Percentiles rank a stretch among this genome's conserved stretches.
Evolutionary conservation across 2,797 vertebrate species (phyloP).

Genomic region (Mus minutoides): DNA sequence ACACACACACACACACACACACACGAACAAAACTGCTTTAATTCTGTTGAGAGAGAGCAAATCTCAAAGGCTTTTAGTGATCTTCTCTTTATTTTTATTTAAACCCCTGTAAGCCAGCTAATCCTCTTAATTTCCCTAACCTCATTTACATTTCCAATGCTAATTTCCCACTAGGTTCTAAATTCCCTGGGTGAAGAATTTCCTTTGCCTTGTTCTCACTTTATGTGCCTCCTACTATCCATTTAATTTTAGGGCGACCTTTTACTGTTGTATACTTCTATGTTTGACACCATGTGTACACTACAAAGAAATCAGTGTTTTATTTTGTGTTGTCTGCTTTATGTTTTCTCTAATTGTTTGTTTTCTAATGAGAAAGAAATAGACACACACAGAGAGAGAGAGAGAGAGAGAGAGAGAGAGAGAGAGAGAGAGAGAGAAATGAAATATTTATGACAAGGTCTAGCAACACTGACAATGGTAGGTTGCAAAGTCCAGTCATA

Average conservation of each 20-base stretch:
- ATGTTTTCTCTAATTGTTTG: neutral
- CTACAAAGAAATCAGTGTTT: slow-evolving; percentile 13
- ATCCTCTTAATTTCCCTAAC: slow-evolving; percentile 78
- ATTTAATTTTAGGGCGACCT: slow-evolving; percentile 61
- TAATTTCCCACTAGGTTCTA: slow-evolving; percentile 81
- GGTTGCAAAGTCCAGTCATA: neutral
- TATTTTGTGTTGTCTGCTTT: neutral
- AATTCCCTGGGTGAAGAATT: slow-evolving; percentile 66
- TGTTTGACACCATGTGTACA: slow-evolving; percentile 1
- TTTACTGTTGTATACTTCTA: neutral
- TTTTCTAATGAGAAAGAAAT: slow-evolving; percentile 29
- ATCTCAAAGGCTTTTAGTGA: slow-evolving; percentile 68
- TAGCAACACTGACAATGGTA: neutral
- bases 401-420: neutral
- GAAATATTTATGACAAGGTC: neutral
- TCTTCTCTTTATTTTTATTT: slow-evolving; percentile 81
- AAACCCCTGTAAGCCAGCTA: slow-evolving; percentile 80
- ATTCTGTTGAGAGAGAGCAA: slow-evolving; percentile 7
- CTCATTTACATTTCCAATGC: slow-evolving; percentile 77
- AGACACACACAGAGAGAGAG: neutral
- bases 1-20: neutral
- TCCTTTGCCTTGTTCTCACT: slow-evolving; percentile 52
- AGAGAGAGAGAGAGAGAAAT: neutral
- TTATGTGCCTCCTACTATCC: slow-evolving; percentile 51
- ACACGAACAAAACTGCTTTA: slow-evolving; percentile 33